A percentile compares a stretch with the other conserved stretches of the same genome.
Conservation (phyloP, 2,888 invertebrate genomes). For the Xestia ashworthii region DNA sequence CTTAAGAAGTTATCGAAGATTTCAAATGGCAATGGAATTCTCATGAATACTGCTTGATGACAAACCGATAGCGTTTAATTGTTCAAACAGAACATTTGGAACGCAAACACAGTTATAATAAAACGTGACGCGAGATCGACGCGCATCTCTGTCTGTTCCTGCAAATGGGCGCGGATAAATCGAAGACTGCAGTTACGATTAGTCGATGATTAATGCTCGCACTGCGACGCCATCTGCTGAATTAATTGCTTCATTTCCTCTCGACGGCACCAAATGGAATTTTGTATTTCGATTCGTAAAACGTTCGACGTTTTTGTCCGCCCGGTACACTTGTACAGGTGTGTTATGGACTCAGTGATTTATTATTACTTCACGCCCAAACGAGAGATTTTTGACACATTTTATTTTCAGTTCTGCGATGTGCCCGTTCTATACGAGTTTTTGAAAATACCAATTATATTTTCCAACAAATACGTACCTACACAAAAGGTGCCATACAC, state of each 20-base stretch:
- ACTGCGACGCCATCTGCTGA: conserved; percentile 90
- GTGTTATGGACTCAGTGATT: conserved; percentile 83
- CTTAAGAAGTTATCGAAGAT: conserved; percentile 52
- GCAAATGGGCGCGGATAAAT: conserved; percentile 84
- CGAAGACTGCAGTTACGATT: conserved; percentile 91
- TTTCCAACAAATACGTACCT: conserved; percentile 66
- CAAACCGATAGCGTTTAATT: conserved; percentile 67
- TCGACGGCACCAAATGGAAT: conserved; percentile 89
- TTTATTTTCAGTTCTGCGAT: conserved; percentile 61
- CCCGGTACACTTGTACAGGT: conserved; percentile 82
- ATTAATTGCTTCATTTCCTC: conserved; percentile 91
- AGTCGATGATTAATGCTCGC: conserved; percentile 90
- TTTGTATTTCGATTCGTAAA: conserved; percentile 88
- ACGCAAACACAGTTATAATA: conserved; percentile 64
- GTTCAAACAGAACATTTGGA: conserved; percentile 63
- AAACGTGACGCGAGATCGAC: conserved; percentile 67
- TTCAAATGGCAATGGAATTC: conserved; percentile 51
- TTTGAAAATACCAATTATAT: conserved; percentile 62
- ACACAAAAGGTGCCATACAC: conserved; percentile 71
- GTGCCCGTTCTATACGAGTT: conserved; percentile 19
- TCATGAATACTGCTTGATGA: conserved; percentile 60
- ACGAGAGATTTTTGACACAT: conserved; percentile 72
- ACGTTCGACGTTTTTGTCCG: conserved; percentile 84
- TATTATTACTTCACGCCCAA: conserved; percentile 79
- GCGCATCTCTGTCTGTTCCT: conserved; percentile 66